Evolutionary conservation across 2,888 invertebrate genomes (phyloP), one percentile per base, ranked within the genome.

Genomic region (Mythimna vitellina): DNA sequence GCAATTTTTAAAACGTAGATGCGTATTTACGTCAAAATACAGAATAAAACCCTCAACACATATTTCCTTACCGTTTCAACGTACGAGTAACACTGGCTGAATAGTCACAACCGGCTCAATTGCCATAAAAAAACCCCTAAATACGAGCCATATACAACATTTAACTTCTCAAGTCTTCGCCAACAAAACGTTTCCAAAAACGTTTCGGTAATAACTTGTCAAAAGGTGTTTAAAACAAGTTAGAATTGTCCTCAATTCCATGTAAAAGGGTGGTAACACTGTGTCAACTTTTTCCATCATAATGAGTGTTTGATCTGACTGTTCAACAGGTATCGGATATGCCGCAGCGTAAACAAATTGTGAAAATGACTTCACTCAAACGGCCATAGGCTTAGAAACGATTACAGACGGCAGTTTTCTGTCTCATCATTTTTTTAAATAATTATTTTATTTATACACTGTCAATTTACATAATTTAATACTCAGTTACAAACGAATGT

Each of bases 271-370:
- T 84, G 84, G 54, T 74, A 77, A 83, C 76, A 78, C 74, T 69
- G 81, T 67, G 70, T 76, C 69, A 76, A 77, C 82, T 80, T 79
- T 76, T 67, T 74, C 65, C 68, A 66, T 64, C 63, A 78, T 85
- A 89, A 92, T 89, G 89, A 90, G 88, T 87, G 86, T 92, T 92
- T 89, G 90, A 91, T 90, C 85, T 82, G 80, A 77, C 61, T 70
- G 79, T 71, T 86, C 89, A 90, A 91, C 91, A 90, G 89, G 91
- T 92, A 88, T 84, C 84, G 82, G 81, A 87, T 85, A 78, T 86
- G 86, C 85, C 86, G 80, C 82, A 82, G 60, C 85, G 88, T 89
- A 89, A 89, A 89, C 89, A 91, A 87, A 89, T 89, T 86, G 80
- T 84, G 81, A 78, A 87, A 83, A 90, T 87, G 86, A 88, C 88